Evolutionary conservation across 2,888 invertebrate genomes (phyloP).

Genomic region (Parnassius orleans): DNA sequence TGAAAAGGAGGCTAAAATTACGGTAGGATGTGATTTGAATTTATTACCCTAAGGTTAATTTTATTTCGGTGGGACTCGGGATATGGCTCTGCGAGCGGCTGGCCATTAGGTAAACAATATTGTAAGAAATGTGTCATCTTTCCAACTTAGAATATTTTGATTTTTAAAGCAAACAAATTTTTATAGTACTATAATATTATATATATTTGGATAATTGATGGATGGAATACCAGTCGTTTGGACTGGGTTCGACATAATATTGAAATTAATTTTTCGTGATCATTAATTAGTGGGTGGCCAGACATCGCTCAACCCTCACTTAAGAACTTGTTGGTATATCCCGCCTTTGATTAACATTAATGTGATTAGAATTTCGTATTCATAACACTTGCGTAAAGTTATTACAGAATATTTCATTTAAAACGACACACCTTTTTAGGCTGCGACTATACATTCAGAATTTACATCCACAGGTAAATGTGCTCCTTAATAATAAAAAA

Average conservation of each 20-base stretch:
- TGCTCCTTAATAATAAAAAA: slow-evolving; percentile 68
- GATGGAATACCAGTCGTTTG: too few relatives aligned
- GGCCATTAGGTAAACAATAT: slow-evolving; percentile 61
- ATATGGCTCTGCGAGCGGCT: slow-evolving; percentile 49
- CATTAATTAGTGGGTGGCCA: too few relatives aligned
- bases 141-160: slow-evolving; percentile 25
- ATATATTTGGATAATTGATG: too few relatives aligned
- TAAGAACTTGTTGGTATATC: too few relatives aligned
- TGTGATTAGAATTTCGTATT: slow-evolving; percentile 28
- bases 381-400: slow-evolving; percentile 28
- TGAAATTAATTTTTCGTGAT: too few relatives aligned
- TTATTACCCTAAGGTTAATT: slow-evolving; percentile 75
- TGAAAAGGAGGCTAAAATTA: slow-evolving; percentile 72
- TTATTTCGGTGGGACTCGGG: slow-evolving; percentile 62
- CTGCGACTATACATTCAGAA: slow-evolving; percentile 50
- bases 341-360: not conserved
- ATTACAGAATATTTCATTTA: slow-evolving; percentile 29
- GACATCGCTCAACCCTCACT: too few relatives aligned
- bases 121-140: slow-evolving; percentile 52
- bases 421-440: slow-evolving; percentile 38
- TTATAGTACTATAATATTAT: too few relatives aligned
- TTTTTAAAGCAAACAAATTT: too few relatives aligned
- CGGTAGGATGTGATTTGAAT: slow-evolving; percentile 75
- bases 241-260: too few relatives aligned
- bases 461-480: slow-evolving; percentile 64